Conservation (phyloP, 2,888 invertebrate genomes). For the Sipha maydis region DNA sequence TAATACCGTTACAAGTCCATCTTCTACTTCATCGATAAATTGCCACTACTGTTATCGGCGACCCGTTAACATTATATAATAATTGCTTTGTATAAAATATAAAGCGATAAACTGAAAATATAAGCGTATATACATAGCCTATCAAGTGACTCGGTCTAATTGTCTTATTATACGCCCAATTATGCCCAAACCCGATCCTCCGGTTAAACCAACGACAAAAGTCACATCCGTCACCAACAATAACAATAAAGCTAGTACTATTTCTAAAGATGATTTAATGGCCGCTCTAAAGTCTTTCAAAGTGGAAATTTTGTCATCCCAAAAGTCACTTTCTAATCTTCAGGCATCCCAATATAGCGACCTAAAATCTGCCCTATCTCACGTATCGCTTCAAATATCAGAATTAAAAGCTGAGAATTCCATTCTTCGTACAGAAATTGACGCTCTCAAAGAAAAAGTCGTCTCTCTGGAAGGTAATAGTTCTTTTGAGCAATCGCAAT, state of each 20-base stretch:
- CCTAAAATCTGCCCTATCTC: background rate
- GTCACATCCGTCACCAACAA: background rate
- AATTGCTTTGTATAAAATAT: background rate
- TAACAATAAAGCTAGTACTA: background rate
- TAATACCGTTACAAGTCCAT: background rate
- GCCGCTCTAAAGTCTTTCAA: background rate
- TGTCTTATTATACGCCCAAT: background rate
- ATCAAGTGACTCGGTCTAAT: background rate
- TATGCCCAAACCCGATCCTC: background rate
- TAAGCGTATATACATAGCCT: background rate
- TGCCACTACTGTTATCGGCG: background rate
- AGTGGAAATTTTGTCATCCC: background rate
- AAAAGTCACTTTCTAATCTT: background rate
- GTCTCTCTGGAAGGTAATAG: background rate
- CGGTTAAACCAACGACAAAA: background rate
- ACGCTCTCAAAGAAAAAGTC: background rate
- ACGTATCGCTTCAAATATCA: background rate
- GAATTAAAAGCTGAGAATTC: conserved; percentile 19
- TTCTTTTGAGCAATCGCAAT: background rate
- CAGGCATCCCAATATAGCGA: conserved; percentile 13
- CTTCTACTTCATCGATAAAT: background rate
- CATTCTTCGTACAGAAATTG: conserved; percentile 1
- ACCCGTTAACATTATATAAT: background rate
- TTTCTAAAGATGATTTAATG: conserved; percentile 5
- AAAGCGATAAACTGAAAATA: background rate